Conservation (phyloP, 2,888 invertebrate species). For the Clivina fossor region DNA sequence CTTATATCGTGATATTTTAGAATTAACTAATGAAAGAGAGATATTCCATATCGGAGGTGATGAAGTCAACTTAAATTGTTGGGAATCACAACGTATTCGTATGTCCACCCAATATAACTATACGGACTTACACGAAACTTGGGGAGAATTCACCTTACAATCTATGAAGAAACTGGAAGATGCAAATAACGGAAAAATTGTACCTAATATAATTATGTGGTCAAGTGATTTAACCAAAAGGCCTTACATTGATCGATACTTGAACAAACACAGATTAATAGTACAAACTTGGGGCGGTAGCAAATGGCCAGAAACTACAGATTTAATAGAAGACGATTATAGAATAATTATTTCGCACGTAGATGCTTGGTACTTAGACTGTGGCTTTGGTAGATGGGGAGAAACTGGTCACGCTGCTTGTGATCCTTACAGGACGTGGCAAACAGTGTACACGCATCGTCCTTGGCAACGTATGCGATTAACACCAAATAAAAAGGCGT, state of each 20-base stretch:
- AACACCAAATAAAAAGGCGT: constrained; percentile 45
- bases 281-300: constrained; percentile 83
- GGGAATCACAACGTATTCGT: constrained; percentile 58
- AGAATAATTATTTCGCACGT: constrained; percentile 80
- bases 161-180: constrained; percentile 62
- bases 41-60: constrained; percentile 84
- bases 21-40: constrained; percentile 73
- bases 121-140: constrained; percentile 73
- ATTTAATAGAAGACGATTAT: constrained; percentile 75
- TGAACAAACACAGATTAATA: constrained; percentile 58
- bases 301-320: constrained; percentile 77
- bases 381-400: constrained; percentile 84
- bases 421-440: constrained; percentile 86
- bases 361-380: constrained; percentile 87
- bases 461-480: constrained; percentile 65
- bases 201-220: constrained; percentile 69
- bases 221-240: constrained; percentile 75
- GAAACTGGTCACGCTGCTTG: constrained; percentile 83
- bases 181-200: constrained; percentile 61
- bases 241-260: constrained; percentile 62
- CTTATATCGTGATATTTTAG: constrained; percentile 73
- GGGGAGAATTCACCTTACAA: constrained; percentile 76
- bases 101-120: constrained; percentile 57
- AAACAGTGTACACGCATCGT: constrained; percentile 80
- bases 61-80: constrained; percentile 80